These are phyloP conservation scores for Candidula unifasciata DNA, from an alignment of 2,888 invertebrate species.

Conservation along the genomic window DNA sequence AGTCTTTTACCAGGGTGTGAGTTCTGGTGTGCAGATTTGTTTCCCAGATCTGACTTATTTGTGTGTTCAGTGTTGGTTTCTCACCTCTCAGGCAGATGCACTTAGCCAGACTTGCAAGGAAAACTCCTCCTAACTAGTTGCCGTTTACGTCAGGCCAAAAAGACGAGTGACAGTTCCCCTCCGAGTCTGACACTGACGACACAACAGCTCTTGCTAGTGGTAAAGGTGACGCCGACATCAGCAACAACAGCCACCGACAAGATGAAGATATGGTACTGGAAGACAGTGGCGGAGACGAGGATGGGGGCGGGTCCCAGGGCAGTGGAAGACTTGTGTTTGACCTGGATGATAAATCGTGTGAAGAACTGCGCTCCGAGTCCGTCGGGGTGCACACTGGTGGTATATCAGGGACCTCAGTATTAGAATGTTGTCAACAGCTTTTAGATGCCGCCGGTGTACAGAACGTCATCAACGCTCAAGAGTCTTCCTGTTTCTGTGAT, in stretches of 20 bases:
- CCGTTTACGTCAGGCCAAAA: too few species aligned
- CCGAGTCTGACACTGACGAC: constrained; percentile 31
- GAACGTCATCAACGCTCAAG: not conserved
- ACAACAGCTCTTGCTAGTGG: not conserved
- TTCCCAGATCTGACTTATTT: too few species aligned
- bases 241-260: constrained; percentile 34
- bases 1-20: too few species aligned
- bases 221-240: constrained; percentile 15
- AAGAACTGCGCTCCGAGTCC: constrained; percentile 54
- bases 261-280: constrained; percentile 34
- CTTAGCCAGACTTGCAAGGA: too few species aligned
- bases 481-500: constrained; percentile 45
- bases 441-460: not conserved
- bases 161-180: too few species aligned
- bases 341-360: constrained; percentile 51
- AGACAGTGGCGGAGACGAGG: constrained; percentile 15
- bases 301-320: constrained; percentile 39
- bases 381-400: not conserved
- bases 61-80: too few species aligned
- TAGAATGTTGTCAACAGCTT: not conserved
- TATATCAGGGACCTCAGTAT: not conserved
- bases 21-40: too few species aligned
- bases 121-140: too few species aligned
- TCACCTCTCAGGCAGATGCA: too few species aligned
- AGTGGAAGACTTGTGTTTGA: constrained; percentile 45